Base-by-base conservation (phyloP, 2,797 vertebrate species). In the Siniperca obscura region DNA sequence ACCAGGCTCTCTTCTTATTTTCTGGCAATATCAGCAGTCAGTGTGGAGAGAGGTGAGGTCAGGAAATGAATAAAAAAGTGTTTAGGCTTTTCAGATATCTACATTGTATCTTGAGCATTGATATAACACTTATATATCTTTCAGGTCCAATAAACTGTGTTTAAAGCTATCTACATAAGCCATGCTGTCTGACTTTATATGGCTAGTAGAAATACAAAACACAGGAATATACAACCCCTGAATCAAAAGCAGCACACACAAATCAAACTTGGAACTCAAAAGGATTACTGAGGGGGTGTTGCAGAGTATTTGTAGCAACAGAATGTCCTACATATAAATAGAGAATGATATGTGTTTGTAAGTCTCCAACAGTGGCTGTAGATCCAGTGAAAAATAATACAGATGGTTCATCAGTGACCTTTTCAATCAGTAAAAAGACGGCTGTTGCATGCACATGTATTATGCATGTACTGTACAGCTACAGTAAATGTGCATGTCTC, bases 201-300 rank as follows among this genome's bases (percentile, higher is more conserved):
- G 42, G 36, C 8, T 1, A 19, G 3, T 59, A 61, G 17, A 80
- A 67, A 67, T 56, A 17, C 11, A 53, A 48, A 30, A 59, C 17
- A 69, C 3, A 30, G 59, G 27, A 76, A 77, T 30, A 59, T 17
- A 46, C 75, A 81, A 70, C 5, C 56, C 3, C 53, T 76, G 60
- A 79, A 81, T 79, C 53, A 79, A 64, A 82, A 42, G 40, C 5
- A 6, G 46, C 74, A 76, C 25, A 60, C 25, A 75, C 10, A 79
- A 69, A 74, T 46, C 55, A 38, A 71, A 55, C 70, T 62, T 69
- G 70, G 56, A 68, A 64, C 64, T 74, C 36, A 56, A 76, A 74
- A 67, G 55, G 55, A 81, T 78, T 74, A 56, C 65, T 86, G 85
- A 3, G 86, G 84, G 84, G 84, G 80, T 83, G 88, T 86, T 84